phyloP scores from a whole-genome alignment of 2,888 invertebrate species.

The Eupithecia exiguata region DNA sequence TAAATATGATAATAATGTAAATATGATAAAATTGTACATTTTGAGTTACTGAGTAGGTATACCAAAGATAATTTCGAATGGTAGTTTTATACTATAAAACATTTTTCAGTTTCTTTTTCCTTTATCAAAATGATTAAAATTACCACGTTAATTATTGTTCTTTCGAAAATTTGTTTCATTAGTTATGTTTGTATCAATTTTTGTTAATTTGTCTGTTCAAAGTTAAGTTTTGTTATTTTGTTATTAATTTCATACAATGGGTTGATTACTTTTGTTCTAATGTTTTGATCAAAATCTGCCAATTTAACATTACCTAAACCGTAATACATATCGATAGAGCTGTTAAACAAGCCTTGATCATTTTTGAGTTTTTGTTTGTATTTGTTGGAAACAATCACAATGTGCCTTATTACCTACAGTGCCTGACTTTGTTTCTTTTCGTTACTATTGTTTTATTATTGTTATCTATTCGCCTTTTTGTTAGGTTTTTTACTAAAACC shows the following conservation, averaged over 20 bases:
- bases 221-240: constrained; percentile 33
- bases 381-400: constrained; percentile 59
- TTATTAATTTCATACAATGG: neutral
- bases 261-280: constrained; percentile 6
- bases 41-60: neutral
- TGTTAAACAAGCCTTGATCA: neutral
- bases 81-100: neutral
- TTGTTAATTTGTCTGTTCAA: constrained; percentile 36
- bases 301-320: neutral
- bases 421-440: constrained; percentile 63
- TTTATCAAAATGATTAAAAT: neutral
- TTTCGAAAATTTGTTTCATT: constrained; percentile 1
- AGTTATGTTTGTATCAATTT: constrained; percentile 14
- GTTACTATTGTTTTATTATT: constrained; percentile 46
- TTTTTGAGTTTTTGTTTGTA: constrained; percentile 19
- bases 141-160: neutral
- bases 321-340: neutral
- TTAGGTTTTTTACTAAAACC: constrained; percentile 53
- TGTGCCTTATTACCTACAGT: constrained; percentile 74
- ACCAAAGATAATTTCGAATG: neutral
- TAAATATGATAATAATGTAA: neutral
- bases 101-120: neutral
- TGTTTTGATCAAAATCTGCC: constrained; percentile 4
- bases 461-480: constrained; percentile 56
- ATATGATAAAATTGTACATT: neutral